Evolutionary conservation across 2,797 vertebrate genomes (phyloP), one percentile per base, ranked within the genome.

Genomic region (Ctenopoma multispine): DNA sequence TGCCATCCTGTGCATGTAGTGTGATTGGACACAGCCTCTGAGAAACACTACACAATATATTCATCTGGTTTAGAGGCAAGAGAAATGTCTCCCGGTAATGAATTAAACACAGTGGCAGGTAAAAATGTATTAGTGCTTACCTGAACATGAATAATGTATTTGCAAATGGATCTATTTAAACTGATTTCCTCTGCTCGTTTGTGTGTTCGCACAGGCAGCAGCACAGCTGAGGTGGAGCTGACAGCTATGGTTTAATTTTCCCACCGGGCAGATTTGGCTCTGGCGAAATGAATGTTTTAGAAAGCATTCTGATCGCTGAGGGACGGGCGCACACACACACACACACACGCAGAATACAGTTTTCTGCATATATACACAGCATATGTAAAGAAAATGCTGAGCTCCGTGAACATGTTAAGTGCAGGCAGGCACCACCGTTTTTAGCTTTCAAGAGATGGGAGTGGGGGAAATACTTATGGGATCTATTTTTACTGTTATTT

Each of bases 121-220:
- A 83, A 69, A 82, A 69, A 79, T 74, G 72, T 71, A 82, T 86
- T 71, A 67, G 79, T 57, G 38, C 64, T 77, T 67, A 62, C 71
- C 8, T 4, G 60, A 64, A 63, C 72, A 89, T 81, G 83, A 87
- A 87, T 86, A 77, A 89, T 87, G 75, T 1, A 85, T 89, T 77
- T 74, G 62, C 63, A 84, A 82, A 82, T 81, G 40, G 50, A 69
- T 69, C 58, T 44, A 71, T 75, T 85, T 85, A 79, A 82, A 74
- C 17, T 0, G 11, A 17, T 61, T 75, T 69, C 51, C n/a, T 59
- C 41, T 18, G 55, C 64, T 71, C 2, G 15, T 72, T 69, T 82
- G 73, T 77, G 66, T 72, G 53, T 70, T 68, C 68, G 40, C 59
- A 72, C 44, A 20, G 24, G 23, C 49, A 72, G 70, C 54, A 36